Percentiles rank a stretch among this genome's conserved stretches.
These are phyloP conservation scores for Diplogasteroides magnus DNA, from an alignment of 1,140 invertebrate species.

Conservation along the genomic window DNA sequence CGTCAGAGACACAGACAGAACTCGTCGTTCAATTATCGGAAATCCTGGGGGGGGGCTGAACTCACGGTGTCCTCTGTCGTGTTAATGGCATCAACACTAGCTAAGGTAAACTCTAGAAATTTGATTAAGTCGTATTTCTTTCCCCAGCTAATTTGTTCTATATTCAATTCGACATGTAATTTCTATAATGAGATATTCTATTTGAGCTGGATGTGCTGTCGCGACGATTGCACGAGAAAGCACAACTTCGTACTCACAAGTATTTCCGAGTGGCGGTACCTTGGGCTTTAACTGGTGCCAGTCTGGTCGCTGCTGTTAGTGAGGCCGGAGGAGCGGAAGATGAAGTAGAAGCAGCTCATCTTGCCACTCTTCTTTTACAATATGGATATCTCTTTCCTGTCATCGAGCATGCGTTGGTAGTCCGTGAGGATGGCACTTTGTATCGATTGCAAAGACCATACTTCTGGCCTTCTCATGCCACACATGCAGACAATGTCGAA, in stretches of 20 bases:
- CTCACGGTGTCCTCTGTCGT: too few species aligned
- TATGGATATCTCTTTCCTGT: conserved; percentile 51
- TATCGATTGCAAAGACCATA: conserved; percentile 53
- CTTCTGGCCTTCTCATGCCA: conserved; percentile 54
- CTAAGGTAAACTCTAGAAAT: too few species aligned
- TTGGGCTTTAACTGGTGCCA: conserved; percentile 50
- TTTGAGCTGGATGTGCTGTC: conserved; percentile 47
- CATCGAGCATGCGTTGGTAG: conserved; percentile 39
- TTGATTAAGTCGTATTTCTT: neutral
- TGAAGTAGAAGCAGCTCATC: conserved; percentile 45
- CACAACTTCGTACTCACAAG: conserved; percentile 48
- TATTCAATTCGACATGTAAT: too few species aligned
- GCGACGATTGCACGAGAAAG: conserved; percentile 36
- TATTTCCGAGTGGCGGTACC: conserved; percentile 54
- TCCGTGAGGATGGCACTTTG: conserved; percentile 52
- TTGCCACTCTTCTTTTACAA: conserved; percentile 51
- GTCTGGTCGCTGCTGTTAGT: conserved; percentile 43
- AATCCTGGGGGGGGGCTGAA: conserved; percentile 8
- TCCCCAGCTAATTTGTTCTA: too few species aligned
- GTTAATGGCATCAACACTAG: neutral
- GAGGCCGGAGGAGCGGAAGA: conserved; percentile 42
- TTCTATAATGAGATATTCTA: neutral
- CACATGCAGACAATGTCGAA: conserved; percentile 53
- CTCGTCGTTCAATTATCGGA: conserved; percentile 20
- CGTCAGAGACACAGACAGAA: conserved; percentile 10